phyloP scores from a whole-genome alignment of 1,140 invertebrate species.

The Drosophila arawakana region DNA sequence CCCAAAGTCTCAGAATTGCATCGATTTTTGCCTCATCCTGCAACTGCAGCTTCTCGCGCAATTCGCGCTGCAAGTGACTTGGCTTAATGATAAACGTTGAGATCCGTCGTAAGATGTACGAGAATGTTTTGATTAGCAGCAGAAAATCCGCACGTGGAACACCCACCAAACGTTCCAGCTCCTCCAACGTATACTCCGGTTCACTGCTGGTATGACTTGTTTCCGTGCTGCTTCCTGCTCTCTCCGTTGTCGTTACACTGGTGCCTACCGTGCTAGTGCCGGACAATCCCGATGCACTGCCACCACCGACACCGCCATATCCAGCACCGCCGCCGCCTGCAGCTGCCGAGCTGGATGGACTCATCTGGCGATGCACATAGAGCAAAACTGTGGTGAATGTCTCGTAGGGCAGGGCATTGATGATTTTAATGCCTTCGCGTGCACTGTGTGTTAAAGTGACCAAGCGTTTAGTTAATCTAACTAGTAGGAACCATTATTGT shows the following conservation, averaged over 20 bases:
- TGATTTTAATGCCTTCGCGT: conserved; percentile 84
- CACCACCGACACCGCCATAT: neutral
- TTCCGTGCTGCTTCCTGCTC: conserved; percentile 40
- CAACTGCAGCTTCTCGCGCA: conserved; percentile 79
- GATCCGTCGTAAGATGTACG: conserved; percentile 80
- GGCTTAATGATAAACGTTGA: conserved; percentile 84
- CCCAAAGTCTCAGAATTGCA: conserved; percentile 80
- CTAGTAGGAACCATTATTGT: neutral
- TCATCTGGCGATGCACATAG: conserved; percentile 84
- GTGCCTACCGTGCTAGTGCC: conserved; percentile 55
- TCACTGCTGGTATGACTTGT: conserved; percentile 56
- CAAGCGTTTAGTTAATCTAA: neutral
- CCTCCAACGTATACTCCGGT: conserved; percentile 76
- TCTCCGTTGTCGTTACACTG: conserved; percentile 67
- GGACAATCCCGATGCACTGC: conserved; percentile 3
- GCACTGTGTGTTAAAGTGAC: conserved; percentile 48
- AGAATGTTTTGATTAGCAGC: conserved; percentile 82
- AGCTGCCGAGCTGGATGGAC: conserved; percentile 41
- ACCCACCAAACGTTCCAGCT: conserved; percentile 78
- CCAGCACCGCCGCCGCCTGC: conserved; percentile 8
- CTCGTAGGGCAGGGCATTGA: conserved; percentile 79
- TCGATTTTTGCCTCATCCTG: conserved; percentile 83
- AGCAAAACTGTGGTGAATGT: conserved; percentile 79
- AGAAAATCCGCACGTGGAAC: conserved; percentile 76
- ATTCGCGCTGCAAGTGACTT: conserved; percentile 72